Conservation (phyloP, 1,140 invertebrate genomes). For the Aphaenogaster ashmeadi region DNA sequence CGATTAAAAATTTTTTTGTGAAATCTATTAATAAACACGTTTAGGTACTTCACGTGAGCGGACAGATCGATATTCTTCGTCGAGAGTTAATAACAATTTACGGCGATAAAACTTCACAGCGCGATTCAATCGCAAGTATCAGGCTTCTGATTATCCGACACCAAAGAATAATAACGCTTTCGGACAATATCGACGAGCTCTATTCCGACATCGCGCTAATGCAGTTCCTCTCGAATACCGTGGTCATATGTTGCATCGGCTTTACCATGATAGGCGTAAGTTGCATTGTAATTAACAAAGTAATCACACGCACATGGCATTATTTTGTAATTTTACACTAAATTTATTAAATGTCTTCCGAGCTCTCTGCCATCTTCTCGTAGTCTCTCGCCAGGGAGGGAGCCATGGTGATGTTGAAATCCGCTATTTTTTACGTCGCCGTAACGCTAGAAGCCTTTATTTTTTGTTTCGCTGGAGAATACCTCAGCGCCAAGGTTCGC, state of each 20-base stretch:
- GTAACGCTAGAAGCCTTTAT: slow-evolving; percentile 65
- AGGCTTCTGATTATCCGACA: slow-evolving; percentile 35
- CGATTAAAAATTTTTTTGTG: neutral
- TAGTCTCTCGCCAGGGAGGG: neutral
- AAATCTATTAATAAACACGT: slow-evolving; percentile 5
- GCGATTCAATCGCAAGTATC: neutral
- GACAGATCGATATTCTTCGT: slow-evolving; percentile 69
- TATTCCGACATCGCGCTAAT: slow-evolving; percentile 65
- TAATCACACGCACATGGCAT: neutral
- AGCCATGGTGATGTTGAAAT: slow-evolving; percentile 9
- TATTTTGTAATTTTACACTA: neutral
- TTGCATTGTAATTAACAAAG: slow-evolving; percentile 9
- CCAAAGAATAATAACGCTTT: slow-evolving; percentile 59
- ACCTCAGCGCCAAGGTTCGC: slow-evolving; percentile 65
- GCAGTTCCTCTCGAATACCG: slow-evolving; percentile 62
- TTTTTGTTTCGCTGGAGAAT: slow-evolving; percentile 69
- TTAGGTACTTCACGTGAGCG: slow-evolving; percentile 66
- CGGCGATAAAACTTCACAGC: neutral
- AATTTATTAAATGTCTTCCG: neutral
- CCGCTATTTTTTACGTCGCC: slow-evolving; percentile 58
- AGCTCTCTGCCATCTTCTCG: neutral
- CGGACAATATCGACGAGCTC: slow-evolving; percentile 58
- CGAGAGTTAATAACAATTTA: neutral
- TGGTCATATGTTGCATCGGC: slow-evolving; percentile 63
- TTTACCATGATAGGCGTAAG: slow-evolving; percentile 61